phyloP scores from a whole-genome alignment of 2,888 invertebrate species.

The Girardia tigrina region DNA sequence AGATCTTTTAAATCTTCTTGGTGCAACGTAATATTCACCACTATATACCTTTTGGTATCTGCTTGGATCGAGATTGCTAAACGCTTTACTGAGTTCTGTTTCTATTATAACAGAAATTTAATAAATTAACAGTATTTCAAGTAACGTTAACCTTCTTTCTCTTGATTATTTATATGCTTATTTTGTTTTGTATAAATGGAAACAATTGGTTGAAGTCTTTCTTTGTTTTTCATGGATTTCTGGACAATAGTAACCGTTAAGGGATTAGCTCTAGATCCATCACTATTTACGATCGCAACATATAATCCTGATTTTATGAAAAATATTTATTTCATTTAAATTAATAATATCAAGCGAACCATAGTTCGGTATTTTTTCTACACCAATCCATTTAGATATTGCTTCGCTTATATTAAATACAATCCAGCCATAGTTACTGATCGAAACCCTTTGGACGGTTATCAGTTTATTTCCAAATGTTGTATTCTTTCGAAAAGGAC shows the following conservation, averaged over 20 bases:
- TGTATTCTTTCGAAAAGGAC: neutral
- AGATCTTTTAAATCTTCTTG: conserved; percentile 1
- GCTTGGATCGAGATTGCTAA: conserved; percentile 33
- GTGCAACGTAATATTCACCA: conserved; percentile 33
- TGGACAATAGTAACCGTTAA: neutral
- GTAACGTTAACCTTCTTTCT: neutral
- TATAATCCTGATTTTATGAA: neutral
- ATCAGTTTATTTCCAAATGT: neutral
- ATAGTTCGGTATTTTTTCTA: neutral
- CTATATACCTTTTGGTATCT: conserved; percentile 36
- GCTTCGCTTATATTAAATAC: neutral
- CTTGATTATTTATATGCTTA: neutral
- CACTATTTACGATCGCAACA: neutral
- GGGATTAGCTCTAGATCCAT: neutral
- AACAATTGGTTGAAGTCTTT: neutral
- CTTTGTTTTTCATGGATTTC: neutral
- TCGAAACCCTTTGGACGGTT: conserved; percentile 38
- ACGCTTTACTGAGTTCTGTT: conserved; percentile 31
- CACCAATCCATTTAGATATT: neutral
- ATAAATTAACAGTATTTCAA: neutral
- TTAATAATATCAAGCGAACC: neutral
- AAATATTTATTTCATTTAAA: too few species aligned
- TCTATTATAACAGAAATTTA: neutral
- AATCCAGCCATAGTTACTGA: conserved; percentile 42
- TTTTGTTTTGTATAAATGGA: neutral